Base-by-base conservation (phyloP, 2,888 invertebrate species). In the Epistrophe eligans region DNA sequence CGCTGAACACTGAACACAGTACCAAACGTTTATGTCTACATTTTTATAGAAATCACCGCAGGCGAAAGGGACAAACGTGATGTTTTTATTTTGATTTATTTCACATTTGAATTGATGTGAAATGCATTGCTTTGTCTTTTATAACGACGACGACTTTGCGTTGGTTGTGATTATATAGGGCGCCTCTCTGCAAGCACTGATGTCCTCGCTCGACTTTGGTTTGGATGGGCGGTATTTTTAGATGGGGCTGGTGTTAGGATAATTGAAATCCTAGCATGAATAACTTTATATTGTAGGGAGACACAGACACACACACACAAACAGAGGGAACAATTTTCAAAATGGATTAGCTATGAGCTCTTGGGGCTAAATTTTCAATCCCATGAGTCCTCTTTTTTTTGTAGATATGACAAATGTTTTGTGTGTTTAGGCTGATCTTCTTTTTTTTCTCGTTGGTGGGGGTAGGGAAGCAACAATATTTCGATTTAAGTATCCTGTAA, bases 31-130 rank as follows among this genome's bases (percentile, higher is more conserved):
- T 67, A 67, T 45, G 45, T 64, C 43, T 64, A 28, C 50, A 50
- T 67, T 48, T 67, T 48, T 76, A 79, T 72, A 87, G 72, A 83
- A 87, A 87, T 87, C 87, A 87, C 87, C 87, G 79, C 82, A 74
- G 83, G 82, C 85, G 9, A 82, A 73, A 66, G 66, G 77, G 82
- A 74, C 82, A 82, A 83, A 87, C 79, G 82, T 87, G 79, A 72
- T 76, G 79, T 87, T 87, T 87, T 87, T 87, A 79, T 87, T 82
- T 87, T 79, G 83, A 87, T 83, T 87, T 87, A 83, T 83, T 71
- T 76, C 76, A 52, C 83, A 82, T 64, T 83, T 79, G 67, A 67
- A 55, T 52, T 70, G 70, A 38, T 74, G 77, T 55, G 60, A 64
- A 57, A 48, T 76, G 72, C 64, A 72, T 50, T 64, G 74, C 71